Evolutionary conservation across 1,140 invertebrate species (phyloP), one percentile per base, ranked within the genome.

Genomic region (Bactericera cockerelli): DNA sequence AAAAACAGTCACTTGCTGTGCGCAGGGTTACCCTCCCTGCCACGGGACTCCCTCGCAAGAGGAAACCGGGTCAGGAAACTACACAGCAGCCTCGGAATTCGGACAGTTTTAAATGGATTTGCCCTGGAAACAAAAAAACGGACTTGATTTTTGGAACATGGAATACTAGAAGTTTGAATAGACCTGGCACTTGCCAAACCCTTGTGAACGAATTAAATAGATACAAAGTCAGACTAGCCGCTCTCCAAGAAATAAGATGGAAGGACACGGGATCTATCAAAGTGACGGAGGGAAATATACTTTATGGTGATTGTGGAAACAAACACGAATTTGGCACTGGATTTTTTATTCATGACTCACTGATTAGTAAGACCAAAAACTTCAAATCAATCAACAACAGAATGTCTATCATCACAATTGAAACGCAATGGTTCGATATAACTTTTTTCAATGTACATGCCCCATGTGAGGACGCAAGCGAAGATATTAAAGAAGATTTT

Each of bases 341-440:
- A 19, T 59, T 42, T 58, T 10, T 26, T 21, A 4, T 22, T 56
- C 26, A 25, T 56, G 22, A 56, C 26, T 56, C 55, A 22, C n/a
- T 22, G 26, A 56, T 22, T 26, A 14, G n/a, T 14, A 56, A 26
- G 2, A 13, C 14, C 33, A 33, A 57, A 57, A 13, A 57, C 22
- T 36, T 57, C 36, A 57, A 33, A 19, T 26, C 26, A 31, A 57
- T 57, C 33, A 57, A 36, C 16, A 36, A 36, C 16, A 36, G 33
- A 16, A 11, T 36, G 26, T 59, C 31, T 28, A 4, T 25, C 36
- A 16, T 58, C n/a, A 22, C 53, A 60, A 54, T 42, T 62, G 58
- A 55, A n/a, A 65, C 42, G 65, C 64, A 66, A 66, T 67, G 11
- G 65, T 26, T 62, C 60, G 58, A 36, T 36, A 16, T 36, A 11